Percentiles rank a stretch among this genome's conserved stretches.
These are phyloP conservation scores for Todiramphus chloris DNA, from an alignment of 2,113 vertebrate genomes.

Conservation along the genomic window DNA sequence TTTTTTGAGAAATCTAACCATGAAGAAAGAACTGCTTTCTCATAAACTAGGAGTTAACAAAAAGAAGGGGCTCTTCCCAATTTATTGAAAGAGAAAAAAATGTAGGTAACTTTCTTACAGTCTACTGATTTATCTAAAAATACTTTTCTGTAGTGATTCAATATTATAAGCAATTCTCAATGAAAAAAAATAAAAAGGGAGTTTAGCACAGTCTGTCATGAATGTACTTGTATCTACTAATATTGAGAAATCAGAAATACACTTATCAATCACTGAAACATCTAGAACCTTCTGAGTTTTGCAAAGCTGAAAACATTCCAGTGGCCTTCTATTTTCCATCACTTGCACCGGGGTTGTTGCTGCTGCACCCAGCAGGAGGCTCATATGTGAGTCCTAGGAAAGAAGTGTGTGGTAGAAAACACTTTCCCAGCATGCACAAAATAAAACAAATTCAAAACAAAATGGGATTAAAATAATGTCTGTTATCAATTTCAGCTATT, in stretches of 20 bases:
- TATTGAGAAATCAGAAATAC: background rate
- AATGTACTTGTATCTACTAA: background rate
- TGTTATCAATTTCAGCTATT: background rate
- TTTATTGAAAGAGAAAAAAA: conserved; percentile 17
- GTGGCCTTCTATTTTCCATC: background rate
- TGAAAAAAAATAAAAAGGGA: background rate
- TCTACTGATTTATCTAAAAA: conserved; percentile 59
- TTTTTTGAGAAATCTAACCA: conserved; percentile 61
- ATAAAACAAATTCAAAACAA: background rate
- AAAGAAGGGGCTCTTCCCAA: background rate
- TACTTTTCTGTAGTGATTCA: conserved; percentile 50
- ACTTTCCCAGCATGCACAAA: background rate
- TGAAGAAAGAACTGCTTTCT: conserved; percentile 29
- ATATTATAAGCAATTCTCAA: background rate
- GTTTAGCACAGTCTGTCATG: background rate
- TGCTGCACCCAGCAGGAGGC: background rate
- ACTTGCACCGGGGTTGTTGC: background rate
- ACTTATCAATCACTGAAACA: background rate
- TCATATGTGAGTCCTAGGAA: background rate
- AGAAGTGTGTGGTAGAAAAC: background rate
- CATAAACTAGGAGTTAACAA: conserved; percentile 56
- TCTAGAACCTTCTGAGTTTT: background rate
- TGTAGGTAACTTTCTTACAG: conserved; percentile 42
- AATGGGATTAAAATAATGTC: background rate
- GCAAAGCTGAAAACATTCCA: background rate